phyloP scores from a whole-genome alignment of 1,140 invertebrate species.

The Lepidotrigona ventralis region DNA sequence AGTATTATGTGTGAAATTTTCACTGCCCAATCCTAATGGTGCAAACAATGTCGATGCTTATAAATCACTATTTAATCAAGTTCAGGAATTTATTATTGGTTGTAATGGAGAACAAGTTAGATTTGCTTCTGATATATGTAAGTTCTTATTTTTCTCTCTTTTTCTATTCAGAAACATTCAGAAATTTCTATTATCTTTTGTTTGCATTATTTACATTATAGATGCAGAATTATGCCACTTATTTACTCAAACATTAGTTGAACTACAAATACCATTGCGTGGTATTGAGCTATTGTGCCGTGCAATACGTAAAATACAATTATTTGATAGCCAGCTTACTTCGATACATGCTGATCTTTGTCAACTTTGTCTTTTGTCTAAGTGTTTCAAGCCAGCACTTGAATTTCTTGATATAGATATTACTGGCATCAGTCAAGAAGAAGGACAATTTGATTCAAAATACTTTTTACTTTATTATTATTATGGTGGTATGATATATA shows the following conservation, averaged over 20 bases:
- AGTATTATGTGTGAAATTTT: constrained; percentile 90
- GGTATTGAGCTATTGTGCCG: constrained; percentile 91
- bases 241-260: constrained; percentile 88
- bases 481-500: constrained; percentile 98
- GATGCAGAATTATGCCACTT: constrained; percentile 94
- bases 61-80: constrained; percentile 83
- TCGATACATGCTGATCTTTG: constrained; percentile 96
- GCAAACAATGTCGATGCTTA: constrained; percentile 74
- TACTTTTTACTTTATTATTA: constrained; percentile 97
- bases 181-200: not conserved
- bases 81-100: constrained; percentile 90
- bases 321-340: constrained; percentile 93
- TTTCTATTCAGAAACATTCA: not conserved
- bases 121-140: constrained; percentile 91
- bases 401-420: constrained; percentile 95
- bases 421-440: constrained; percentile 93
- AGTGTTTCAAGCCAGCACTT: constrained; percentile 95
- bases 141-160: constrained; percentile 73
- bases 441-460: constrained; percentile 92
- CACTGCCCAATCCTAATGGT: constrained; percentile 77
- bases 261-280: constrained; percentile 88
- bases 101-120: constrained; percentile 94
- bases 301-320: constrained; percentile 94
- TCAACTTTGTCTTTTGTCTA: constrained; percentile 93
- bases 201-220: constrained; percentile 74